A percentile compares a stretch with the other conserved stretches of the same genome.
Evolutionary conservation across 2,888 invertebrate species (phyloP).

Genomic region (Harpalus rubripes): DNA sequence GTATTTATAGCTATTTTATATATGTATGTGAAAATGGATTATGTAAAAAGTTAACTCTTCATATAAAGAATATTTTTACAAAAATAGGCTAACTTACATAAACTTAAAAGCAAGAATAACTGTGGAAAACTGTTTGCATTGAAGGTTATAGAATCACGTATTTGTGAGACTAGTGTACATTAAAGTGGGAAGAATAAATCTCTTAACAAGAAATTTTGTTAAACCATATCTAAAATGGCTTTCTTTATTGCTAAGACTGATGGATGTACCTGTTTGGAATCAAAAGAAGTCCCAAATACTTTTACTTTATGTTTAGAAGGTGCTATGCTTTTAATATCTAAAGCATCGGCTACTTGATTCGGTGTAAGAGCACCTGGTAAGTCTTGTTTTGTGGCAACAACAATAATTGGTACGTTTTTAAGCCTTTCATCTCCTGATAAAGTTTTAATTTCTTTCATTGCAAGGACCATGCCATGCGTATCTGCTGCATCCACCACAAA

Average conservation of each 20-base stretch:
- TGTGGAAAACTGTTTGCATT: constrained; percentile 12
- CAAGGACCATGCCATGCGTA: constrained; percentile 73
- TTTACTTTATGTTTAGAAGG: constrained; percentile 75
- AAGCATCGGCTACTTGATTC: constrained; percentile 74
- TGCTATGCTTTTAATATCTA: constrained; percentile 75
- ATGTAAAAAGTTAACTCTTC: constrained; percentile 44
- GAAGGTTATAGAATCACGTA: constrained; percentile 3
- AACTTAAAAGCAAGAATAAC: constrained; percentile 33
- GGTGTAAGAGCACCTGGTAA: constrained; percentile 73
- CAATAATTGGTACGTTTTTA: constrained; percentile 75
- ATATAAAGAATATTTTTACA: constrained; percentile 45
- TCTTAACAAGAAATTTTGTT: constrained; percentile 23
- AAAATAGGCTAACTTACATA: constrained; percentile 41
- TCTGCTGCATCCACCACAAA: constrained; percentile 76
- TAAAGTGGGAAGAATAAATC: constrained; percentile 33
- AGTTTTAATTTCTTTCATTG: constrained; percentile 74
- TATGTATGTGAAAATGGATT: constrained; percentile 25
- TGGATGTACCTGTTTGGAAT: constrained; percentile 58
- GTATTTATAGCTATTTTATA: constrained; percentile 35
- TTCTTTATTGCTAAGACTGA: constrained; percentile 56
- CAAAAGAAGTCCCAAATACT: constrained; percentile 72
- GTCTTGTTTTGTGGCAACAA: constrained; percentile 77
- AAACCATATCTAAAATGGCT: constrained; percentile 61
- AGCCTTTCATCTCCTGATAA: constrained; percentile 75
- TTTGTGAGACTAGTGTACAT: constrained; percentile 35